Evolutionary conservation across 1,140 invertebrate species (phyloP).

Genomic region (Homarus americanus): DNA sequence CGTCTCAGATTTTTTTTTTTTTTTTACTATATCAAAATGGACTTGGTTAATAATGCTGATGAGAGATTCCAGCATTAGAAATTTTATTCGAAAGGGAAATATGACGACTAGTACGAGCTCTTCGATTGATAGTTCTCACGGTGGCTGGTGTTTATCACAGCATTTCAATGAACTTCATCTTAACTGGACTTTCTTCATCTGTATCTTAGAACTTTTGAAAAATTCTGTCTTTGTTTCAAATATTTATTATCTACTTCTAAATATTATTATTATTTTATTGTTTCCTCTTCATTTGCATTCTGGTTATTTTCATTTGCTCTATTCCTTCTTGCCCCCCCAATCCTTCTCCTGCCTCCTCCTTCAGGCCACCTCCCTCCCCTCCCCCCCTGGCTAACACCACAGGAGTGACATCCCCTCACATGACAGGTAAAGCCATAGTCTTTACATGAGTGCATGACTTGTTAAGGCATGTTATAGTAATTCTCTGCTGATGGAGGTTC

Average conservation of each 20-base stretch:
- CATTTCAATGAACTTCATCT: neutral
- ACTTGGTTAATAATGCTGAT: too few relatives aligned
- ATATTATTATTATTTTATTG: too few relatives aligned
- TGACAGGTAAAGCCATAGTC: conserved; percentile 38
- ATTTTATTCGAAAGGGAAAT: too few relatives aligned
- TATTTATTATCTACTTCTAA: too few relatives aligned
- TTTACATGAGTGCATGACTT: conserved; percentile 16
- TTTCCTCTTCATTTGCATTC: neutral
- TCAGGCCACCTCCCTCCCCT: conserved; percentile 13
- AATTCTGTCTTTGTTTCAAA: neutral
- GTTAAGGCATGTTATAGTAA: conserved; percentile 3
- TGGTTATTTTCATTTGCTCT: neutral
- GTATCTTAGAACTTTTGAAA: neutral
- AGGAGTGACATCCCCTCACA: conserved; percentile 25
- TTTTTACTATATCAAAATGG: too few relatives aligned
- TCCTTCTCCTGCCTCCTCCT: neutral
- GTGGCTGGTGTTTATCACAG: neutral
- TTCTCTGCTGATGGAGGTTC: neutral
- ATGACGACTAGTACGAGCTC: too few relatives aligned
- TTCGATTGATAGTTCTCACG: too few relatives aligned
- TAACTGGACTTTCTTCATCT: neutral
- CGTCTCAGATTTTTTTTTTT: too few relatives aligned
- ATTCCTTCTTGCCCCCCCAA: neutral
- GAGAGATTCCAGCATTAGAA: too few relatives aligned
- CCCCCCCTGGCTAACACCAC: conserved; percentile 40